A percentile compares a stretch with the other conserved stretches of the same genome.
phyloP scores from a whole-genome alignment of 1,140 invertebrate species.

The Camponotus pennsylvanicus region DNA sequence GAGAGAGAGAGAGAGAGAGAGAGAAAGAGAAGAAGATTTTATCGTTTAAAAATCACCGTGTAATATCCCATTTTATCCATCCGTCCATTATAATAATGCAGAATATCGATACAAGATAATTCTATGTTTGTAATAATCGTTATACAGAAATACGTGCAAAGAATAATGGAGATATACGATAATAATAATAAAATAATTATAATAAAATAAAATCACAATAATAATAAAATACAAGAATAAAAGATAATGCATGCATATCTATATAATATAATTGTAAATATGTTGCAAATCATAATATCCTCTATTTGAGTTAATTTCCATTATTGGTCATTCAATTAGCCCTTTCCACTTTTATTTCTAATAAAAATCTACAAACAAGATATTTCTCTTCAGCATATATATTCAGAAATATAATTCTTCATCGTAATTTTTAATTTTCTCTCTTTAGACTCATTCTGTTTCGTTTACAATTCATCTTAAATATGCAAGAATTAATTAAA shows the following conservation, averaged over 20 bases:
- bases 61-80: background rate
- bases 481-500: background rate
- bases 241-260: background rate
- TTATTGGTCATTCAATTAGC: background rate
- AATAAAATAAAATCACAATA: background rate
- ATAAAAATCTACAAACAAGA: background rate
- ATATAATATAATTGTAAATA: background rate
- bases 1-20: no score
- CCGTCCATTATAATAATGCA: background rate
- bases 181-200: no score
- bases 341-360: background rate
- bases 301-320: slow-evolving; percentile 36
- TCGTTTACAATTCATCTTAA: background rate
- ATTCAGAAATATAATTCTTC: background rate
- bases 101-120: background rate
- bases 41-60: background rate
- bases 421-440: slow-evolving; percentile 15
- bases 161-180: background rate
- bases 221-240: background rate
- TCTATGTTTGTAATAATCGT: background rate
- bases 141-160: background rate
- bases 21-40: background rate
- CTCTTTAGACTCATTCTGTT: background rate
- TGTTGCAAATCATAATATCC: slow-evolving; percentile 17
- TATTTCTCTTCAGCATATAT: background rate